Evolutionary conservation across 1,140 invertebrate genomes (phyloP), one percentile per base, ranked within the genome.

Genomic region (Paraescarpia echinospica): DNA sequence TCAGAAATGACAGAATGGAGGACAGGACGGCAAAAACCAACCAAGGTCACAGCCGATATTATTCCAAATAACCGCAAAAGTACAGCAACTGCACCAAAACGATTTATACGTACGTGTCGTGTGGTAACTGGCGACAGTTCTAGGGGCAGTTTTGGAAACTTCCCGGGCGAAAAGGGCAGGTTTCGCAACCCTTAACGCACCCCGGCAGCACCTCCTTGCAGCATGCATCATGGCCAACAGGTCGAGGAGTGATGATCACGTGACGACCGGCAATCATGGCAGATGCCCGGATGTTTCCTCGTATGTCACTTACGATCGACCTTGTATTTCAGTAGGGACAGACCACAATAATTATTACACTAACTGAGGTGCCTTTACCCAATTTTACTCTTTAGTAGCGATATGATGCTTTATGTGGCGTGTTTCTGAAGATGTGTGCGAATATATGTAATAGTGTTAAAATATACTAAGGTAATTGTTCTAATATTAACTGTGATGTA

Each of bases 171-270:
- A 95, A 95, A 97, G 94, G 91, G 96, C 94, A 88, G 97, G 96
- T 96, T 97, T 97, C 92, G 97, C 96, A 93, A 96, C 96, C 96
- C 97, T 97, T 92, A 97, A 95, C 94, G 97, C 96, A 92, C 97
- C 97, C 94, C 96, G 95, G 95, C 97, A 97, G 94, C 96, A 97
- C 95, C 97, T 97, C 94, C 96, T 96, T 93, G 97, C 96, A 94
- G 96, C 97, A 94, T 96, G 97, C 96, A 97, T 97, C 97, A 97
- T 97, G 96, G 96, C 97, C 96, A 95, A 94, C 93, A 93, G n/a
- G 77, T 59, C 41, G 33, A 92, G 59, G 59, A 92, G 33, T 51
- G 77, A 59, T 27, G 48, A 33, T 88, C 91, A 92, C 34, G 34
- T 48, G 77, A 48, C 34, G 77, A 88, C 35, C 91, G 35, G 91